Percentiles rank a stretch among this genome's conserved stretches.
phyloP scores from a whole-genome alignment of 2,113 vertebrate genomes.

The Anser brachyrhynchus region DNA sequence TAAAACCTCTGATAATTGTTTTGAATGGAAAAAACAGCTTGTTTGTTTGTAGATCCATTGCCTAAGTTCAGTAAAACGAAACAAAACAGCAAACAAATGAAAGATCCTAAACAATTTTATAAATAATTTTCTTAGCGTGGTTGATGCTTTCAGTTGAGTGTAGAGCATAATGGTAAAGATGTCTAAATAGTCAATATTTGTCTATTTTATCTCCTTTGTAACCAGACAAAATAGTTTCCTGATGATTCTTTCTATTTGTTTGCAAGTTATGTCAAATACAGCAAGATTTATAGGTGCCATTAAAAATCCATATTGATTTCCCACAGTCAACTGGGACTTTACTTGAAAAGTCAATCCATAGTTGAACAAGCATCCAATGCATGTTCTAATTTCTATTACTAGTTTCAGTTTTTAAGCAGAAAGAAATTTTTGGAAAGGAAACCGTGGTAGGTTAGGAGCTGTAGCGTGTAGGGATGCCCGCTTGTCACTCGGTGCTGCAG shows the following conservation, averaged over 20 bases:
- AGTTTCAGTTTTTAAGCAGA: neutral
- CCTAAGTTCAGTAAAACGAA: neutral
- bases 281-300: slow-evolving; percentile 2
- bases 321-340: neutral
- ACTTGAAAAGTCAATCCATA: neutral
- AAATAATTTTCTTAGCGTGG: neutral
- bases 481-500: neutral
- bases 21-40: neutral
- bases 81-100: neutral
- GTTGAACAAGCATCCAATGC: neutral
- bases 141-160: neutral
- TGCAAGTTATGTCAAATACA: slow-evolving; percentile 5
- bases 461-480: accelerated
- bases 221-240: slow-evolving; percentile 14
- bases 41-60: neutral
- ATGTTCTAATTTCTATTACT: neutral
- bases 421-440: neutral
- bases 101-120: neutral
- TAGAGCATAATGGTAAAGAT: neutral
- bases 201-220: neutral
- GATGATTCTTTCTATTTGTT: slow-evolving; percentile 7
- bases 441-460: neutral
- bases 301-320: slow-evolving; percentile 40
- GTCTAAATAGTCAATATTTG: neutral
- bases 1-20: neutral